phyloP scores from a whole-genome alignment of 2,888 invertebrate genomes.

The Macrophya alboannulata region DNA sequence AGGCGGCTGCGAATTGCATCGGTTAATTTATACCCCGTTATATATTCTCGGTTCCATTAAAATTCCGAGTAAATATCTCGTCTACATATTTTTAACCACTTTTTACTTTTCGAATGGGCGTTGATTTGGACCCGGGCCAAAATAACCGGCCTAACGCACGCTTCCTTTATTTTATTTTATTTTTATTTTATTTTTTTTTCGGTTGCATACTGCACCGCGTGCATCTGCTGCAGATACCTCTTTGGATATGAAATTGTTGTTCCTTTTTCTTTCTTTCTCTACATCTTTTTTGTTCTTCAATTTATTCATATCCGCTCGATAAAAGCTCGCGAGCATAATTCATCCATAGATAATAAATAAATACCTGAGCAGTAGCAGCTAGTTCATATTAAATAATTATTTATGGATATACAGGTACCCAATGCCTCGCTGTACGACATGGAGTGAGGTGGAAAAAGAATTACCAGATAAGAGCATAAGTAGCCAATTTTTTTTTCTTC shows the following conservation, averaged over 20 bases:
- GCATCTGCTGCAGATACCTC: neutral
- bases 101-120: neutral
- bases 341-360: neutral
- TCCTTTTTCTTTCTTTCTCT: neutral
- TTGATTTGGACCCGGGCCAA: slow-evolving; percentile 19
- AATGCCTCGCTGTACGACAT: neutral
- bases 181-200: neutral
- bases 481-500: neutral
- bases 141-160: slow-evolving; percentile 1
- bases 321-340: neutral
- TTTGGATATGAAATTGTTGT: neutral
- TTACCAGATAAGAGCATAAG: neutral
- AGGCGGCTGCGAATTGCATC: neutral
- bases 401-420: neutral
- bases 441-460: neutral
- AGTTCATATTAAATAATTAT: neutral
- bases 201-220: neutral
- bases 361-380: neutral
- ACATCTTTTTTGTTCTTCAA: neutral
- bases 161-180: neutral
- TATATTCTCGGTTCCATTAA: slow-evolving; percentile 26
- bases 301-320: neutral
- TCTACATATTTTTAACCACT: neutral
- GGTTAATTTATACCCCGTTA: neutral
- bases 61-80: slow-evolving; percentile 14